Conservation (phyloP, 2,797 vertebrate species). For the Yasuhikotakia modesta region DNA sequence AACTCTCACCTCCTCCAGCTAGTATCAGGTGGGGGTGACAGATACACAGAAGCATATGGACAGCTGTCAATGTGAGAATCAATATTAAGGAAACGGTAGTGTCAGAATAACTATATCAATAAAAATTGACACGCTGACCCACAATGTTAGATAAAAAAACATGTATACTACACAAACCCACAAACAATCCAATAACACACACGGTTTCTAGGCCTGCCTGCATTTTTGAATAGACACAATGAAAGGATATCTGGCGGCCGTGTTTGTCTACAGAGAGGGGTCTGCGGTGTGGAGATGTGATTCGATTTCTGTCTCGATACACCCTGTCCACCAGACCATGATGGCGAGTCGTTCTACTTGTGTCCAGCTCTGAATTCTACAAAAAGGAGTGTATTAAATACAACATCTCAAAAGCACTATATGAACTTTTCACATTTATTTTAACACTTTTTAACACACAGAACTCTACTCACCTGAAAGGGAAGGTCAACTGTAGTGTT, state of each 20-base stretch:
- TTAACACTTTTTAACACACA: conserved; percentile 11
- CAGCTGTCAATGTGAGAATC: conserved; percentile 92
- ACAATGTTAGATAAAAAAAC: background rate
- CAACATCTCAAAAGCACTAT: background rate
- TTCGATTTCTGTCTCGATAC: conserved; percentile 91
- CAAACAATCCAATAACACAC: background rate
- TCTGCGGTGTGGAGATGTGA: conserved; percentile 92
- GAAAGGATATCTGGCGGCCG: conserved; percentile 95
- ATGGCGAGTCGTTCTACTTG: conserved; percentile 93
- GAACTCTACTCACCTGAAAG: conserved; percentile 91
- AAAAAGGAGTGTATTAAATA: conserved; percentile 79
- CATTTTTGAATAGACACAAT: background rate
- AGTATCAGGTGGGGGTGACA: conserved; percentile 94
- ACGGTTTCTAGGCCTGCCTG: background rate
- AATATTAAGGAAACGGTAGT: conserved; percentile 79
- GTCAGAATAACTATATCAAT: background rate
- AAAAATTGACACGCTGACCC: background rate
- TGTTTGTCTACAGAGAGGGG: conserved; percentile 96
- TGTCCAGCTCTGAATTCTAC: conserved; percentile 94
- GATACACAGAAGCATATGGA: conserved; percentile 95
- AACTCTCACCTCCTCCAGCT: conserved; percentile 95
- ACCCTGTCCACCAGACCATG: conserved; percentile 96
- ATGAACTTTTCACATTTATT: background rate
- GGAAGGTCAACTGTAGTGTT: conserved; percentile 94
- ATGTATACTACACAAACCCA: background rate